Evolutionary conservation across 2,113 vertebrate genomes (phyloP).

Genomic region (Perca schrenkii): DNA sequence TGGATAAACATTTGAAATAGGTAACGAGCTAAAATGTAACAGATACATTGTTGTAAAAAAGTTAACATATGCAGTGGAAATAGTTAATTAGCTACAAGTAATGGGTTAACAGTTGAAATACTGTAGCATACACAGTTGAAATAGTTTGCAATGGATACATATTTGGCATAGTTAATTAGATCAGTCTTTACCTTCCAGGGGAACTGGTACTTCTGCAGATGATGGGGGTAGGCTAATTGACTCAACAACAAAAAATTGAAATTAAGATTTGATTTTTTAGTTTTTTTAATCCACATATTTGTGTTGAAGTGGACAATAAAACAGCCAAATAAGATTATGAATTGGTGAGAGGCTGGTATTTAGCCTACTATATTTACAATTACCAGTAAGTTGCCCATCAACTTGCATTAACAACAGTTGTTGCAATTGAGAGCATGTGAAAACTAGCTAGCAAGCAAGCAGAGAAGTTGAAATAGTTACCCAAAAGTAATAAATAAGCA

Average conservation of each 20-base stretch:
- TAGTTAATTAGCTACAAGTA: too few species aligned
- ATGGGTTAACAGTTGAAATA: too few species aligned
- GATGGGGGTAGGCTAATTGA: not conserved
- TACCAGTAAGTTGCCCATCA: not conserved
- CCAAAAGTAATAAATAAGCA: not conserved
- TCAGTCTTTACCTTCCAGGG: not conserved
- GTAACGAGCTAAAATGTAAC: too few species aligned
- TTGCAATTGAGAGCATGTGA: not conserved
- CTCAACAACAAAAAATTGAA: too few species aligned
- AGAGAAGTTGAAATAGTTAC: not conserved
- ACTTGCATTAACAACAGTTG: not conserved
- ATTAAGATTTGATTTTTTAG: not conserved
- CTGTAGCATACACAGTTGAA: too few species aligned
- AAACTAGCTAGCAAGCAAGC: not conserved
- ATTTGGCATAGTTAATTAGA: not conserved
- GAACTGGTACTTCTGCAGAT: not conserved
- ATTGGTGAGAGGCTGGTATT: not conserved
- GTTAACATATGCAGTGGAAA: too few species aligned
- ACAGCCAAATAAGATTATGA: not conserved
- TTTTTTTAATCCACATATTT: not conserved
- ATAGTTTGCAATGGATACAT: too few species aligned
- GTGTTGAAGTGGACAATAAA: not conserved
- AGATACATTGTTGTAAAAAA: too few species aligned
- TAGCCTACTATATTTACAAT: not conserved
- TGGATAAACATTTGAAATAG: too few species aligned